Evolutionary conservation across 2,888 invertebrate species (phyloP), one percentile per base, ranked within the genome.

Genomic region (Euplagia quadripunctaria): DNA sequence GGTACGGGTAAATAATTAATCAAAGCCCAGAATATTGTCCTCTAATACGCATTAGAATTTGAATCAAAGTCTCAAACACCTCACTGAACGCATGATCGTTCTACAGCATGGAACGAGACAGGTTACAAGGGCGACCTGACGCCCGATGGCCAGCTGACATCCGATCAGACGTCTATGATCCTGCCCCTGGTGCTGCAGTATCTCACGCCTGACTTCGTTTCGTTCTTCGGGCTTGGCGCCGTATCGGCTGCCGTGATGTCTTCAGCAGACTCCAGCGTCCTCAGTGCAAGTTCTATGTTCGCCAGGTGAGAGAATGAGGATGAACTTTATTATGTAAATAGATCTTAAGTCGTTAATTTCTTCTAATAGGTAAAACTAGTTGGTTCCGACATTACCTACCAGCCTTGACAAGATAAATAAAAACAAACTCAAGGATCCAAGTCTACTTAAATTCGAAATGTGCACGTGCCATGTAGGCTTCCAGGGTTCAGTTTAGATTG

Each of bases 201-300:
- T 92, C 96, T 99, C 71, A 99, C 99, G 12, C 99, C 99, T 0
- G 97, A 98, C 91, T 98, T 98, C 92, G 98, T 99, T 46, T 98
- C 99, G 5, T 99, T 99, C 96, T 98, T 99, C 90, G 99, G 99
- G 11, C 97, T 99, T 80, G 99, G 99, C 0, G 99, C 99, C 11
- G 99, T 99, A 11, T 99, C 99, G 0, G 99, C 99, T 1, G 99
- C 99, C 41, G 99, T 99, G 81, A 99, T 99, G 99, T 99, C 99
- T 58, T 99, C 99, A 0, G 99, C 99, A 0, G 99, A 99, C 94
- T 99, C 99, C 71, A 99, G 99, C 84, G 99, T 99, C 70, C 97
- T 99, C 41, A 99, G 99, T 42, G 99, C 99, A 5, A 99, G 99
- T 84, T 99, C 99, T 49, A 99, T 99, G 99, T 99, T 99, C 91